Base-by-base conservation (phyloP, 1,140 invertebrate species). In the Drosophila pseudoananassae region DNA sequence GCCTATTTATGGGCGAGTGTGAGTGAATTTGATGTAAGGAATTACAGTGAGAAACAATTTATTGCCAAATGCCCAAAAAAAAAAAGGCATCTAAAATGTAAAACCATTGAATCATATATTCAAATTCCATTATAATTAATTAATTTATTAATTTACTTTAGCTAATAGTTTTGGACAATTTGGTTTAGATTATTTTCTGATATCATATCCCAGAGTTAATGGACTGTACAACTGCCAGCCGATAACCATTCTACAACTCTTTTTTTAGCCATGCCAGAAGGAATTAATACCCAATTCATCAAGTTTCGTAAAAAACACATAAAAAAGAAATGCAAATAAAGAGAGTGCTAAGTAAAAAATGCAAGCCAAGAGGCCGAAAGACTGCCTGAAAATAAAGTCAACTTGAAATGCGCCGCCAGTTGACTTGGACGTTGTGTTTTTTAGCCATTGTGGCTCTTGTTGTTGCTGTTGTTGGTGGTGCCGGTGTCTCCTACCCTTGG, bases 201-300 rank as follows among this genome's bases (percentile, higher is more conserved):
- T n/a, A n/a, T 27, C 10, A 38, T 9, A 14, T 7, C 33, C 1
- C 0, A 60, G 17, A 9, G 7, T 43, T 38, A 66, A 64, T 66
- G 55, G 51, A 31, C 31, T 55, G 50, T 1, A 50, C 50, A 51
- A 33, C 17, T 33, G 0, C 25, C 31, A 51, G 17, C 31, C 29
- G 61, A 46, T 33, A 8, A 10, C 23, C 40, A 29, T 51, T 27
- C 9, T 40, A 51, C 9, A 9, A 31, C 25, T 56, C 53, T 57
- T 10, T 46, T 17, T 46, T 61, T 71, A 57, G 20, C 29, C 45
- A 38, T 83, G 83, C 82, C 83, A 77, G 66, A 65, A 79, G 68
- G 64, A 74, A 88, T 88, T 88, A 88, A 88, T 88, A 79, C 76
- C 72, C 83, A 88, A 88, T 88, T 88, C 83, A 88, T 88, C 83